These are phyloP conservation scores for Trichomycterus rosablanca DNA, from an alignment of 2,113 vertebrate species.

Conservation along the genomic window DNA sequence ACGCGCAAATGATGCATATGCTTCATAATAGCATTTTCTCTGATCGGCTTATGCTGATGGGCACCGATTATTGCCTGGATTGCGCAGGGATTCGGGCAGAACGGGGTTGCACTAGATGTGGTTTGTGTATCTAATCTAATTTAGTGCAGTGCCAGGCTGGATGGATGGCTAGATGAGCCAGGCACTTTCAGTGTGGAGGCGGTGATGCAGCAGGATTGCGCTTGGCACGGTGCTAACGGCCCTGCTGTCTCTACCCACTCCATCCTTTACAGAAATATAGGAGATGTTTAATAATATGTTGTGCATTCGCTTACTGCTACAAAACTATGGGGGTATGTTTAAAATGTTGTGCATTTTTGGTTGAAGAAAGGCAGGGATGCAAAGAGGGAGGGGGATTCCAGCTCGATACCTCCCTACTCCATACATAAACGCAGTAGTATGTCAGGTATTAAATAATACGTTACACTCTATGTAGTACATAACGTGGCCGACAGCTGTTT, in stretches of 20 bases:
- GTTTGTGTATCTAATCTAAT: no score
- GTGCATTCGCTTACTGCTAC: no score
- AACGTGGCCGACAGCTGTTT: not conserved
- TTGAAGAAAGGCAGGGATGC: no score
- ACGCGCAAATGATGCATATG: conserved; percentile 21
- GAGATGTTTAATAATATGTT: no score
- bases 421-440: not conserved
- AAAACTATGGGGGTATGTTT: no score
- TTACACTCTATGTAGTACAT: not conserved
- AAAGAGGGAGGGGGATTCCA: conserved; percentile 16
- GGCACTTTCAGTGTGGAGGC: conserved; percentile 60
- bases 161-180: conserved; percentile 37
- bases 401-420: not conserved
- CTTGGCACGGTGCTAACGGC: conserved; percentile 17
- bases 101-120: no score
- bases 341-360: no score
- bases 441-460: not conserved
- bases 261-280: no score
- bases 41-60: conserved; percentile 56
- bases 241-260: not conserved
- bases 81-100: conserved; percentile 14
- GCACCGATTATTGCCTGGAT: conserved; percentile 45
- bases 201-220: conserved; percentile 79
- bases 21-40: conserved; percentile 24
- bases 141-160: conserved; percentile 29